Percentiles rank a stretch among this genome's conserved stretches.
Evolutionary conservation across 2,797 vertebrate genomes (phyloP).

Genomic region (Liasis olivaceus): DNA sequence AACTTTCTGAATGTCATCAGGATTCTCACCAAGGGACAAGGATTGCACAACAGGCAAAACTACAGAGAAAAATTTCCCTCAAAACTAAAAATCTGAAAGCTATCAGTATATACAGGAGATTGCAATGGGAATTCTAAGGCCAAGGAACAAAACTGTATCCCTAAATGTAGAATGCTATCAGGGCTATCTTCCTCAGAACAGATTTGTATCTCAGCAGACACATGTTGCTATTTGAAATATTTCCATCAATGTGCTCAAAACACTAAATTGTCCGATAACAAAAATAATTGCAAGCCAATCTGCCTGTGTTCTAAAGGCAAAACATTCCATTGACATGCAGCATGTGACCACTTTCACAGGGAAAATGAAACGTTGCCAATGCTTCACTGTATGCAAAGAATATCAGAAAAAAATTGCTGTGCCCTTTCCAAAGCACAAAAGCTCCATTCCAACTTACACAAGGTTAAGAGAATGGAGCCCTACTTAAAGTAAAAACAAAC

Average conservation of each 20-base stretch:
- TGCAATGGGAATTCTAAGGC: neutral
- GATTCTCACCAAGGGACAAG: neutral
- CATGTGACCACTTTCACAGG: neutral
- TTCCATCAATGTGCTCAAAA: constrained; percentile 25
- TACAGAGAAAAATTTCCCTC: neutral
- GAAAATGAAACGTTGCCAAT: neutral
- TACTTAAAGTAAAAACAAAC: neutral
- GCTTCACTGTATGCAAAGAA: neutral
- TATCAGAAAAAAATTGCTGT: neutral
- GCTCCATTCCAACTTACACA: neutral
- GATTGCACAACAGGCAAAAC: neutral
- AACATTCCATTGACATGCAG: neutral
- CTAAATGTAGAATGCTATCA: neutral
- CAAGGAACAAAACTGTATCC: neutral
- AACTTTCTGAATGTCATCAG: neutral
- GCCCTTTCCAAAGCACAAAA: neutral
- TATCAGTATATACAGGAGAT: neutral
- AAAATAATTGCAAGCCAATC: constrained; percentile 11
- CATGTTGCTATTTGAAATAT: constrained; percentile 10
- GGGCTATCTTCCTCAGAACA: neutral
- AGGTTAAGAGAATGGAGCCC: neutral
- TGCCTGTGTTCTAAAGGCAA: constrained; percentile 23
- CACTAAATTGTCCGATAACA: constrained; percentile 18
- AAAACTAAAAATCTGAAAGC: neutral
- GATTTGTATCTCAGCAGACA: neutral